Base-by-base conservation (phyloP, 2,797 vertebrate species). In the Alectoris magna region DNA sequence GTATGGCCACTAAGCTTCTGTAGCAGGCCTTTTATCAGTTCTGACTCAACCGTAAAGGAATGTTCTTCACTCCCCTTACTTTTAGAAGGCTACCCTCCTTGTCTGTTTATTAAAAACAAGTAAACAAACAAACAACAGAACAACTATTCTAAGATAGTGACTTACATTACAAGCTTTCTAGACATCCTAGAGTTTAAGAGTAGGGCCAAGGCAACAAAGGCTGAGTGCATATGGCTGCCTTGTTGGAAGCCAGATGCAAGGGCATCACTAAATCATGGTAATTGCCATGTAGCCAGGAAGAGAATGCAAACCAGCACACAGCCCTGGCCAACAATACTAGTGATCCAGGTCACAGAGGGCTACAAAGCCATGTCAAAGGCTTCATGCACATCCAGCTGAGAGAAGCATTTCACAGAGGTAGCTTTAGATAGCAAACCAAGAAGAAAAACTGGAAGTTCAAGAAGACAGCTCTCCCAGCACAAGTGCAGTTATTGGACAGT, bases 401-500 rank as follows among this genome's bases (percentile, higher is more conserved):
- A 79, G n/a, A 80, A 48, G 46, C 16, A 6, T 80, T 87, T 71
- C 53, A 74, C 24, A 23, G 2, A 55, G 10, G 9, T 44, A n/a
- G 8, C 24, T 56, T 81, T 43, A 59, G 38, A 79, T 29, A 55
- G 31, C 9, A 82, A 67, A 63, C 21, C 10, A 15, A 76, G 71
- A 89, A 24, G 48, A 92, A 93, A 56, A 96, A 38, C 49, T 74
- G 71, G 59, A 92, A 91, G 67, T 56, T 36, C 51, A 72, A 79
- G 58, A 21, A 89, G 79, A 88, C n/a, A 49, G 21, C 74, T 71
- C 78, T 85, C 49, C 41, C 64, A 84, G 58, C 93, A 94, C 79
- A 88, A 90, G n/a, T 64, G 58, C 63, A 76, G 67, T 69, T 90
- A 89, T 55, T 94, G 82, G 93, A 88, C 48, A 75, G 60, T 44